phyloP scores from a whole-genome alignment of 2,113 vertebrate genomes.

The Syrrhaptes paradoxus region DNA sequence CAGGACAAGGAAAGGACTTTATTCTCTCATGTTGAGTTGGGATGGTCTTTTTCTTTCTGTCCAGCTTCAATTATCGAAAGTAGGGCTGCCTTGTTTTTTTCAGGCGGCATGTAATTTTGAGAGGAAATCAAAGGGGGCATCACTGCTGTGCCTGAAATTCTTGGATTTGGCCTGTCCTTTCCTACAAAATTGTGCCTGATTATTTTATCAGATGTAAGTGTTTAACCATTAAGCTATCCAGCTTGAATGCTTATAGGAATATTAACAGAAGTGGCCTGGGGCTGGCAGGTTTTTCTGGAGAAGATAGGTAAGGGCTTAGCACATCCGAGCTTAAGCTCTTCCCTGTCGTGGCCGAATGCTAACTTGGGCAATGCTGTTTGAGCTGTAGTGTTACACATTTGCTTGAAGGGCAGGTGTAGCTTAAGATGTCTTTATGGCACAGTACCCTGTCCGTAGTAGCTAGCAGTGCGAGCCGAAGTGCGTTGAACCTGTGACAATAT shows the following conservation, averaged over 20 bases:
- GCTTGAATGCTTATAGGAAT: neutral
- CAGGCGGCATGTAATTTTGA: neutral
- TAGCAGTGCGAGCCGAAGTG: neutral
- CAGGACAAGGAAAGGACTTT: neutral
- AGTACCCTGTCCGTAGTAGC: neutral
- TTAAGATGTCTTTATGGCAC: neutral
- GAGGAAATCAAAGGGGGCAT: neutral
- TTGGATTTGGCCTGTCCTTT: neutral
- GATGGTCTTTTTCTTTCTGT: neutral
- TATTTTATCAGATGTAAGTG: neutral
- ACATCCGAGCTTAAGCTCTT: neutral
- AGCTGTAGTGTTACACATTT: neutral
- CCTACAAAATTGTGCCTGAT: neutral
- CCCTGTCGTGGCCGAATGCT: neutral
- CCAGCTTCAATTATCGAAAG: neutral
- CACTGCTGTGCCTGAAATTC: neutral
- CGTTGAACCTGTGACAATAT: neutral
- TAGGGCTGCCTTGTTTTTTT: neutral
- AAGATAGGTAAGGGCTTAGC: neutral
- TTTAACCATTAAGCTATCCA: neutral
- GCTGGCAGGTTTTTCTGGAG: neutral
- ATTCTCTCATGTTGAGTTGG: neutral
- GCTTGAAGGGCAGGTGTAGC: neutral
- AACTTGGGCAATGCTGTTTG: neutral
- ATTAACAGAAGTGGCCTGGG: neutral